Conservation (phyloP, 2,797 vertebrate genomes). For the Pogoniulus pusillus region DNA sequence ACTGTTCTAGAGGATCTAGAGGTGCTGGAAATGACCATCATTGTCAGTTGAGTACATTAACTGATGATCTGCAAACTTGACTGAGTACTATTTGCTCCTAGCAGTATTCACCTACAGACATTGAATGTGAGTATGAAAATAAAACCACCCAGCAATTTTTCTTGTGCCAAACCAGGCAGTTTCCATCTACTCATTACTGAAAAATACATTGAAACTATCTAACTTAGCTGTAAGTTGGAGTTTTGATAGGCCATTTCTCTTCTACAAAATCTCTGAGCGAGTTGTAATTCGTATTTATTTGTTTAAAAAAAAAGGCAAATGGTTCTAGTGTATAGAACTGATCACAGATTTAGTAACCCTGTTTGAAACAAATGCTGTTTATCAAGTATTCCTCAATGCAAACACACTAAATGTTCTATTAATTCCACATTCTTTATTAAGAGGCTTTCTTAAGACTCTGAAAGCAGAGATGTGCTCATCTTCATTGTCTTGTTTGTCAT, state of each 20-base stretch:
- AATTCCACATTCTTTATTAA: not conserved
- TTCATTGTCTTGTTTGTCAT: not conserved
- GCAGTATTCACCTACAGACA: not conserved
- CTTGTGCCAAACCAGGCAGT: not conserved
- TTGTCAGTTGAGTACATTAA: not conserved
- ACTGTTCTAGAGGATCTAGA: not conserved
- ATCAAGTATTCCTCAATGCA: not conserved
- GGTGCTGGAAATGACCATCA: not conserved
- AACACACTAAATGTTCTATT: not conserved
- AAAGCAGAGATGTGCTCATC: not conserved
- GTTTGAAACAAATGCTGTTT: not conserved
- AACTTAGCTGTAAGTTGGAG: not conserved
- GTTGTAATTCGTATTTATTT: not conserved
- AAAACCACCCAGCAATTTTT: not conserved
- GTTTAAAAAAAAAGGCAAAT: not conserved
- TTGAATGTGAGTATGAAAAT: not conserved
- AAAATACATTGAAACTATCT: not conserved
- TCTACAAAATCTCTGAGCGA: not conserved
- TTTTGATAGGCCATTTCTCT: not conserved
- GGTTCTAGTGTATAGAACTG: not conserved
- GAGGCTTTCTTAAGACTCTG: not conserved
- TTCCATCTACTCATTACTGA: not conserved
- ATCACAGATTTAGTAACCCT: not conserved
- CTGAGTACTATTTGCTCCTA: not conserved
- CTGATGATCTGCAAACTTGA: not conserved